These are phyloP conservation scores for Pyralis farinalis DNA, from an alignment of 2,888 invertebrate species.

Conservation along the genomic window DNA sequence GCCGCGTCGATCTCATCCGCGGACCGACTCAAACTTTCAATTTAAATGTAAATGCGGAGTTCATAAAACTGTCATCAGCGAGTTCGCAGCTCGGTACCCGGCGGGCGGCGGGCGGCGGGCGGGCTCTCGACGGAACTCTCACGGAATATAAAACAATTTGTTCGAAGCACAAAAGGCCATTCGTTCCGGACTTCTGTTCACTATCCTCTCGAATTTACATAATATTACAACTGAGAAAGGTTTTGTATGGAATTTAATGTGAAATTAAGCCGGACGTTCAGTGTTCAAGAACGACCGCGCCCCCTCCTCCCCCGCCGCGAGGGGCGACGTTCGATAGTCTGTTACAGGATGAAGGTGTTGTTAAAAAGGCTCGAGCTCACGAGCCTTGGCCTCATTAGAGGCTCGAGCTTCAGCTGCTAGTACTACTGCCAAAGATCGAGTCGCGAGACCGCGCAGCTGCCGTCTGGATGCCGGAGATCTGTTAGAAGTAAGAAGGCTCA, in stretches of 20 bases:
- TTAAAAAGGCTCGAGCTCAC: too few species aligned
- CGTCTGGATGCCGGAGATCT: too few species aligned
- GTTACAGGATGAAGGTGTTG: too few species aligned
- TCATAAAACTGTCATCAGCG: conserved; percentile 47
- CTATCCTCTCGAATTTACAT: conserved; percentile 39
- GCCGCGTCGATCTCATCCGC: conserved; percentile 10
- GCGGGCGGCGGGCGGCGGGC: conserved; percentile 2
- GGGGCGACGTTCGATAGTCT: too few species aligned
- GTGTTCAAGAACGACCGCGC: conserved; percentile 4
- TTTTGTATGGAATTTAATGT: conserved; percentile 21
- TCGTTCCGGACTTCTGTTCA: conserved; percentile 38
- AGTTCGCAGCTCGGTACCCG: conserved; percentile 22
- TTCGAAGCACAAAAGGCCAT: conserved; percentile 38
- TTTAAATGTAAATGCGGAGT: conserved; percentile 45
- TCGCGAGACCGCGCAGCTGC: too few species aligned
- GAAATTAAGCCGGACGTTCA: conserved; percentile 11
- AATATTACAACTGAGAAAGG: conserved; percentile 32
- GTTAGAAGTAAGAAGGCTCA: too few species aligned
- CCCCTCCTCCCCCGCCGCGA: conserved; percentile 1
- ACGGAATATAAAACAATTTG: conserved; percentile 47
- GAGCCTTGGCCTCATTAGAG: too few species aligned
- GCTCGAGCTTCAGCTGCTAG: too few species aligned
- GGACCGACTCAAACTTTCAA: conserved; percentile 36
- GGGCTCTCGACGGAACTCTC: conserved; percentile 22
- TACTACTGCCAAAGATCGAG: too few species aligned